Conservation (phyloP, 2,888 invertebrate species). For the Hermaeophaga mercurialis region DNA sequence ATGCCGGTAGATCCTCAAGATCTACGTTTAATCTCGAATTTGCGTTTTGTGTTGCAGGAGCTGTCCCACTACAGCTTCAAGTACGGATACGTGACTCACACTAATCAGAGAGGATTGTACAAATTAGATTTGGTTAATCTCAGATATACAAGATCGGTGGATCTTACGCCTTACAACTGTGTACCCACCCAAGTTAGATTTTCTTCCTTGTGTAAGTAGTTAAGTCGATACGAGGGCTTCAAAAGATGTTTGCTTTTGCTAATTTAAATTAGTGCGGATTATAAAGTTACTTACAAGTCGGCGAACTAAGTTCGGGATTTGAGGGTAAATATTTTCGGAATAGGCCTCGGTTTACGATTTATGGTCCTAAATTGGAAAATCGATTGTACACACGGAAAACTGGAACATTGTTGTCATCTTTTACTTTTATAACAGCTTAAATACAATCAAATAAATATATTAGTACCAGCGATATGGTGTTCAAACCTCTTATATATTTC, state of each 20-base stretch:
- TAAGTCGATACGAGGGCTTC: neutral
- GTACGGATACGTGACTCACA: conserved; percentile 76
- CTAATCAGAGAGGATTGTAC: conserved; percentile 72
- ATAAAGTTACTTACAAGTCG: neutral
- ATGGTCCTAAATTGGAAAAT: too few species aligned
- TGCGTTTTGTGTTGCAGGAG: conserved; percentile 55
- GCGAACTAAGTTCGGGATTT: neutral
- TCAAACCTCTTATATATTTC: too few species aligned
- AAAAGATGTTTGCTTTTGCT: neutral
- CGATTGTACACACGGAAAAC: too few species aligned
- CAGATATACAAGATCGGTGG: conserved; percentile 72
- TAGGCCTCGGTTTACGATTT: too few species aligned
- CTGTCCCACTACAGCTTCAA: conserved; percentile 64
- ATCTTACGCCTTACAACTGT: conserved; percentile 74
- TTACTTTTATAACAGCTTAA: too few species aligned
- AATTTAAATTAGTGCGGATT: conserved; percentile 1
- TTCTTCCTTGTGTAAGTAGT: conserved; percentile 70
- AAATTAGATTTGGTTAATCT: conserved; percentile 74
- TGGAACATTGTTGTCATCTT: too few species aligned
- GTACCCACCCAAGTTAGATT: conserved; percentile 72
- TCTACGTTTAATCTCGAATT: neutral
- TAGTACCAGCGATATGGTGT: too few species aligned
- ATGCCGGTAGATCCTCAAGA: neutral
- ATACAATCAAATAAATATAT: too few species aligned
- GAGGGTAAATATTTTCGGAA: too few species aligned